phyloP scores from a whole-genome alignment of 2,888 invertebrate species.

The Smittia aterrima region DNA sequence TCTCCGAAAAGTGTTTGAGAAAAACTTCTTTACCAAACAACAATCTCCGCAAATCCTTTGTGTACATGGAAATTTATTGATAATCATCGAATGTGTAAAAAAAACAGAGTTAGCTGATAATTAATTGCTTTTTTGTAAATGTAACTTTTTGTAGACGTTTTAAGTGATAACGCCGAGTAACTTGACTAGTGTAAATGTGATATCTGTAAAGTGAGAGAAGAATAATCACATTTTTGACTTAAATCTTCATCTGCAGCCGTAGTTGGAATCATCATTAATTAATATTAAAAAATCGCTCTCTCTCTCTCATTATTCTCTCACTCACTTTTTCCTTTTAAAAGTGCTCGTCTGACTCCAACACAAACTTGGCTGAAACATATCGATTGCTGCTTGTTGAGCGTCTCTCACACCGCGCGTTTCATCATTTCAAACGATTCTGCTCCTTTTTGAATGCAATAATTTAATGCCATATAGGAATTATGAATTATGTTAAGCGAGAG shows the following conservation, averaged over 20 bases:
- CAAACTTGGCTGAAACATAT: background rate
- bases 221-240: constrained; percentile 14
- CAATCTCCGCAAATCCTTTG: constrained; percentile 14
- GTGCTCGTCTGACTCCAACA: too few relatives aligned
- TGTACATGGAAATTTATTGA: too few relatives aligned
- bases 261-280: background rate
- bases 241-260: background rate
- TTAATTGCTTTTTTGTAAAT: background rate
- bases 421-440: background rate
- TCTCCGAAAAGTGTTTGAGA: background rate
- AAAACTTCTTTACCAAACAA: background rate
- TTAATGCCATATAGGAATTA: constrained; percentile 21
- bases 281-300: background rate
- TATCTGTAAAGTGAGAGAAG: constrained; percentile 33
- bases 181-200: constrained; percentile 39
- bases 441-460: constrained; percentile 9
- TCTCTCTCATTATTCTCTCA: background rate
- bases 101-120: background rate
- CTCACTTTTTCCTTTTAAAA: too few relatives aligned
- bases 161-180: too few relatives aligned
- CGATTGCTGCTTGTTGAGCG: background rate
- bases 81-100: background rate
- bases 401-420: background rate
- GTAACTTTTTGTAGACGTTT: background rate
- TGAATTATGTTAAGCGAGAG: background rate